Evolutionary conservation across 2,797 vertebrate genomes (phyloP), one percentile per base, ranked within the genome.

Genomic region (Oryzias dopingdopingensis): DNA sequence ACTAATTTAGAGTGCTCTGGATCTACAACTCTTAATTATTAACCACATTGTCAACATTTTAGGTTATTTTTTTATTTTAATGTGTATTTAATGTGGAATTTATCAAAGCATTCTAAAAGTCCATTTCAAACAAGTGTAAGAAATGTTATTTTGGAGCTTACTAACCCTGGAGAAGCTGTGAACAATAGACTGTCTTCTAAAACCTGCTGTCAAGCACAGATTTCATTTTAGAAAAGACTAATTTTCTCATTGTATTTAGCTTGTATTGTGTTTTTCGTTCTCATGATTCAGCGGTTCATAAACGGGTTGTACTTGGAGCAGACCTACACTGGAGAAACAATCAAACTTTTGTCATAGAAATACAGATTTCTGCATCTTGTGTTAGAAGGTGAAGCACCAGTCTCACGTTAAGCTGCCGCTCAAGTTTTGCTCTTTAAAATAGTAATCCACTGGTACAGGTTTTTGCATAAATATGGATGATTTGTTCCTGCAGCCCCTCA

Each of bases 401-500:
- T 37, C 32, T 37, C 2, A 12, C 32, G 12, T 12, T 1, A 4
- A 56, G 7, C 4, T n/a, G 26, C 49, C 17, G 7, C 13, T 56
- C 14, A 16, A 55, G 16, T 40, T 56, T 29, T 14, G 4, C 14
- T 46, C 32, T 20, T 58, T 46, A 15, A 20, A 12, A 45, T 20
- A 65, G 22, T 12, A 17, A 59, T 61, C 52, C 45, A 41, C 14
- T 40, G 13, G n/a, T 58, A 46, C 0, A 0, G 42, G 42, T 50
- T 23, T 24, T 42, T 42, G 47, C 44, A 4, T 52, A 46, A 74
- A 63, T 51, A 47, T 59, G 40, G 70, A 52, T 26, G 29, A 37
- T 24, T 47, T 47, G 50, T 70, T 22, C 51, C 58, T 49, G n/a
- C 37, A 23, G n/a, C 49, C 42, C 43, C 58, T 52, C 54, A 46